These are phyloP conservation scores for Ormyrus pomaceus DNA, from an alignment of 2,888 invertebrate genomes.

Conservation along the genomic window DNA sequence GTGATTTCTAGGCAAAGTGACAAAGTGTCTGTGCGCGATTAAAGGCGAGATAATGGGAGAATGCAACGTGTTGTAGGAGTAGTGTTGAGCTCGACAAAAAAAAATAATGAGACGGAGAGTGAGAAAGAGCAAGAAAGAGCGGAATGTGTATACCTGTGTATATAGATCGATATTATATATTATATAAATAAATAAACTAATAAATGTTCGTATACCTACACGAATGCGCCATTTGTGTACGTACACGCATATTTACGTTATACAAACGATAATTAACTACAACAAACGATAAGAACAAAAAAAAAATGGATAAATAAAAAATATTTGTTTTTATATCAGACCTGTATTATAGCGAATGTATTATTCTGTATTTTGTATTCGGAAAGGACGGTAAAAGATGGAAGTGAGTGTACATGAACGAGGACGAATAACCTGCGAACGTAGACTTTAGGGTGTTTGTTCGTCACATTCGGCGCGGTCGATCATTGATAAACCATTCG, in stretches of 20 bases:
- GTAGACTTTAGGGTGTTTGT: conserved; percentile 15
- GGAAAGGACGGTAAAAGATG: conserved; percentile 57
- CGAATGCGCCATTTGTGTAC: conserved; percentile 58
- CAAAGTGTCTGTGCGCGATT: conserved; percentile 41
- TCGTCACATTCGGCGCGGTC: conserved; percentile 7
- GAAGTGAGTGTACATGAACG: conserved; percentile 58
- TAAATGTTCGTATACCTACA: conserved; percentile 45
- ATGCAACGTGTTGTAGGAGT: conserved; percentile 57
- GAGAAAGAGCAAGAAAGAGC: conserved; percentile 48
- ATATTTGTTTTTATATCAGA: conserved; percentile 74
- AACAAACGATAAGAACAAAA: conserved; percentile 61
- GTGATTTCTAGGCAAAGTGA: conserved; percentile 68
- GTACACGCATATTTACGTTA: conserved; percentile 57
- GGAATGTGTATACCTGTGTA: conserved; percentile 70
- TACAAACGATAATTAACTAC: conserved; percentile 64
- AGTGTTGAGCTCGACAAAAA: conserved; percentile 56
- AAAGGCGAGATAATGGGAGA: conserved; percentile 59
- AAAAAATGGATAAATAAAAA: conserved; percentile 61
- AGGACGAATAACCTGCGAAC: conserved; percentile 37
- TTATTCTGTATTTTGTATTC: conserved; percentile 74
- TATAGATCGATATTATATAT: conserved; percentile 67
- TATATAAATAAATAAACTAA: conserved; percentile 39
- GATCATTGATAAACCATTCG: conserved; percentile 3
- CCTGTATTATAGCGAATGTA: conserved; percentile 74
- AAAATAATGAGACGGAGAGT: conserved; percentile 52